Base-by-base conservation (phyloP, 2,797 vertebrate genomes). In the Dicrostonyx torquatus region DNA sequence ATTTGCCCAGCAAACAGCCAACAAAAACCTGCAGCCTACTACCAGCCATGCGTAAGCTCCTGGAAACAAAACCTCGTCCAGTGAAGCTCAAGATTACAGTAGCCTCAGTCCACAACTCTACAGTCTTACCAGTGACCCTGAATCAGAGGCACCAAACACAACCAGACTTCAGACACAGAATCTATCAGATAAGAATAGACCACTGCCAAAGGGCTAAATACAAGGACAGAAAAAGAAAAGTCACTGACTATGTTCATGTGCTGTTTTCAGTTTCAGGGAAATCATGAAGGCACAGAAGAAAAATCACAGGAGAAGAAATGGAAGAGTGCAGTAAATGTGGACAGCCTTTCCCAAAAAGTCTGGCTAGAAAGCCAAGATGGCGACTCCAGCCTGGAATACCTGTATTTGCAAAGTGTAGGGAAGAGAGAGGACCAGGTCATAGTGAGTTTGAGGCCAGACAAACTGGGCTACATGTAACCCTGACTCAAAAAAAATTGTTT, bases 241-340 rank as follows among this genome's bases (percentile, higher is more conserved):
- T 37, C 72, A 55, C 18, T 83, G 43, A 29, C 45, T 45, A 53
- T 94, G 72, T 86, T 43, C n/a, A 62, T 29, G 60, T 34, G 53
- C 88, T 90, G 91, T 58, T 76, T 82, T 55, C 78, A 93, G 31
- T 92, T 93, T 90, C 83, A 88, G 37, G 72, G n/a, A 93, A 92
- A 88, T 6, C 45, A 29, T 77, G 60, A 85, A 45, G 66, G 84
- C 66, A 91, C 43, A 43, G n/a, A 53, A 66, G 34, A 68, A 40
- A 89, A 66, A 73, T 40, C 20, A 66, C 60, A 66, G 73, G 20
- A 64, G n/a, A 66, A 62, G 34, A 76, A 24, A 62, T 18, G 34
- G 34, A 50, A 60, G 18, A 48, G 14, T 62, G 45, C 20, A 82
- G 18, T 40, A 82, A 94, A 89, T 4, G 10, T 13, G 76, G 26